Conservation (phyloP, 2,888 invertebrate species). For the Limenitis camilla region DNA sequence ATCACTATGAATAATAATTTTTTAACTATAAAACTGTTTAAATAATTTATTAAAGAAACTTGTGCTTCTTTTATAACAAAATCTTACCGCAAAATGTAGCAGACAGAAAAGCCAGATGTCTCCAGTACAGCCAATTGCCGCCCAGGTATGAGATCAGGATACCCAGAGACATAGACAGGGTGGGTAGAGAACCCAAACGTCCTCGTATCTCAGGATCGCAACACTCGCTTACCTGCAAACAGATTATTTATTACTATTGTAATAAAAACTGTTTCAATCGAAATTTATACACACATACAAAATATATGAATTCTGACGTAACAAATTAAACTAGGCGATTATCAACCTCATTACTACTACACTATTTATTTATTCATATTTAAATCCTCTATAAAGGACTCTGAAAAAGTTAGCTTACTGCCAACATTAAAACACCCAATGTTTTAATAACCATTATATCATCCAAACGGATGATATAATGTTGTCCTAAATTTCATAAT, state of each 20-base stretch:
- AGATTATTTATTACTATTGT: neutral
- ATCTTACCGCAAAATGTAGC: constrained; percentile 59
- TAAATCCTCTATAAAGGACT: no score
- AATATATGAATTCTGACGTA: no score
- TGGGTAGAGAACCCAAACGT: constrained; percentile 76
- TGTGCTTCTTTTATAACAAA: neutral
- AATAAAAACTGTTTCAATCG: neutral
- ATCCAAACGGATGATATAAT: no score
- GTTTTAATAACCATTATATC: no score
- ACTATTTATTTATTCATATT: no score
- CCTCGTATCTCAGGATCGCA: constrained; percentile 78
- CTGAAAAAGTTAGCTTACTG: no score
- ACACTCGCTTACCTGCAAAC: constrained; percentile 75
- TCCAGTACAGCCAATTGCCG: constrained; percentile 76
- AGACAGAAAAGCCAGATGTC: constrained; percentile 72
- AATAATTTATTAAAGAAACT: neutral
- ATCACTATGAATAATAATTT: no score
- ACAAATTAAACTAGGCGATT: no score
- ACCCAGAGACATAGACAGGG: constrained; percentile 78
- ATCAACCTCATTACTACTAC: no score
- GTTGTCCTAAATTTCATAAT: no score
- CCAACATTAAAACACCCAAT: no score
- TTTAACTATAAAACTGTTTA: neutral
- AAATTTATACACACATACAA: neutral
- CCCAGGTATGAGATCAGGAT: constrained; percentile 75